Evolutionary conservation across 2,797 vertebrate genomes (phyloP).

Genomic region (Eulemur mongoz): DNA sequence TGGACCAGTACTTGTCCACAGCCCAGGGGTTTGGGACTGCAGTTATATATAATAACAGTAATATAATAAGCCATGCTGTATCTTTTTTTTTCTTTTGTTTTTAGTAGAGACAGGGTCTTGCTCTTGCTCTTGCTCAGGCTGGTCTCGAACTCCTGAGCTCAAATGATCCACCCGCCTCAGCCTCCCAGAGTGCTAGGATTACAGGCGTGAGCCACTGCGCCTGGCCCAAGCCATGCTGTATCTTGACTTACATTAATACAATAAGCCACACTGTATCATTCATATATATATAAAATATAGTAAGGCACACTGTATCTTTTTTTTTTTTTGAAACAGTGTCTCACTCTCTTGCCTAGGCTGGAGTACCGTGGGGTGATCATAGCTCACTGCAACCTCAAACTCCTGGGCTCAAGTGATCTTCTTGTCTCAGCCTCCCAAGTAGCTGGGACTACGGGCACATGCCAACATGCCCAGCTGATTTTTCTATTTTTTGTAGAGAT

Average conservation of each 20-base stretch:
- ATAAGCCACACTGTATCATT: not conserved
- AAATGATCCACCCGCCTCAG: too few species aligned
- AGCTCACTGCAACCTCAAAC: not conserved
- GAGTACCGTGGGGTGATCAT: not conserved
- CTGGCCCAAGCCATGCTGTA: not conserved
- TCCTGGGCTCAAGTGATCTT: not conserved
- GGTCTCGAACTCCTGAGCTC: too few species aligned
- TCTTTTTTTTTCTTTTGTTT: too few species aligned
- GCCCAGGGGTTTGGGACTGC: too few species aligned
- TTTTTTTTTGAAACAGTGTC: too few species aligned
- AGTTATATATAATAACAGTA: not conserved
- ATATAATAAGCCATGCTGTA: not conserved
- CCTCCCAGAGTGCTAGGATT: too few species aligned
- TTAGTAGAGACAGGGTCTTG: too few species aligned
- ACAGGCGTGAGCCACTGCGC: too few species aligned
- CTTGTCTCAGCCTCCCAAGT: not conserved
- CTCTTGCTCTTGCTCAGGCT: too few species aligned
- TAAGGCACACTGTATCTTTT: not conserved
- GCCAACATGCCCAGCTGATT: not conserved
- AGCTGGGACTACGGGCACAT: not conserved
- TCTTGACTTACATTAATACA: too few species aligned
- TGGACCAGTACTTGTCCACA: too few species aligned
- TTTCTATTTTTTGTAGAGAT: not conserved
- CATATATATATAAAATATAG: not conserved
- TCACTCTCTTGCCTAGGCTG: not conserved